Conservation (phyloP, 2,113 vertebrate genomes). For the Zingel zingel region DNA sequence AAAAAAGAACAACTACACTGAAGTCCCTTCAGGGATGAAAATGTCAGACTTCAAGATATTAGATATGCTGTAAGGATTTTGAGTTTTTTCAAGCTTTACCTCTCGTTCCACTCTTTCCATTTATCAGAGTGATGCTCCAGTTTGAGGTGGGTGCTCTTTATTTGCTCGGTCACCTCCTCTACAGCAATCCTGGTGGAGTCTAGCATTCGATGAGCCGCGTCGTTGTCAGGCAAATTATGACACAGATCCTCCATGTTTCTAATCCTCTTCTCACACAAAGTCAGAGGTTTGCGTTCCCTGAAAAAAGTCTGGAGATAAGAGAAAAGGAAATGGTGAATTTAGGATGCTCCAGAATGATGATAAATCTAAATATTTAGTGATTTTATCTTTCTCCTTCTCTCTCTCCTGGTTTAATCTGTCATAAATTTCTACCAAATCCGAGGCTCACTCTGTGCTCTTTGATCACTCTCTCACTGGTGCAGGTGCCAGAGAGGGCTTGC, state of each 20-base stretch:
- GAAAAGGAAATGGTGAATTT: conserved; percentile 20
- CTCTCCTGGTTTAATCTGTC: conserved; percentile 29
- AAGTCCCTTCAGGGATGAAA: neutral
- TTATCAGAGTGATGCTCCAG: conserved; percentile 90
- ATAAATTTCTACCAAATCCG: conserved; percentile 25
- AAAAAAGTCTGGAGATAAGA: conserved; percentile 89
- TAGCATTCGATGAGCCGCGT: conserved; percentile 82
- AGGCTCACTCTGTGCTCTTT: conserved; percentile 90
- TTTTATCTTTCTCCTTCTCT: conserved; percentile 25
- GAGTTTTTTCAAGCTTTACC: conserved; percentile 76
- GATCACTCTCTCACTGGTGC: conserved; percentile 90
- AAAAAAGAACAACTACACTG: neutral
- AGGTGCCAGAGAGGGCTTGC: conserved; percentile 83
- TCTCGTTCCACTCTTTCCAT: conserved; percentile 91
- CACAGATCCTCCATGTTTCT: conserved; percentile 92
- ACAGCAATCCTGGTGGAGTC: conserved; percentile 82
- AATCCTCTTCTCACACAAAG: conserved; percentile 90
- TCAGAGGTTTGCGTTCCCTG: conserved; percentile 87
- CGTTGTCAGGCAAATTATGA: conserved; percentile 89
- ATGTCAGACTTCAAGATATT: neutral
- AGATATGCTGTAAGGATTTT: neutral
- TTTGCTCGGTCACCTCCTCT: conserved; percentile 86
- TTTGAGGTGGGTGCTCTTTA: conserved; percentile 82
- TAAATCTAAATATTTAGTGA: conserved; percentile 42
- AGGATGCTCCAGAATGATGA: neutral